Evolutionary conservation across 2,888 invertebrate genomes (phyloP).

Genomic region (Latrodectus elegans): DNA sequence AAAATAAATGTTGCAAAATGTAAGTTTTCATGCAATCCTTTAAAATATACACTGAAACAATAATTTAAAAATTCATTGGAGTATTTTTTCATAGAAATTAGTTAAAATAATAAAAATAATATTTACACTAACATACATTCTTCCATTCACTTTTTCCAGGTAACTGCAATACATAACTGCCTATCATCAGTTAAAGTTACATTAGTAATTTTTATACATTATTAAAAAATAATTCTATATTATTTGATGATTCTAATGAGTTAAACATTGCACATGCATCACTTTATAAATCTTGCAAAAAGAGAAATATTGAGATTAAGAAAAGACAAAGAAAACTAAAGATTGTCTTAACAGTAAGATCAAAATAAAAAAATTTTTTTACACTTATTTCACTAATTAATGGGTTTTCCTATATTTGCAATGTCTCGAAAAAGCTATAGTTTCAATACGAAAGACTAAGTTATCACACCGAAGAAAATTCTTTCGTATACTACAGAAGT

Average conservation of each 20-base stretch:
- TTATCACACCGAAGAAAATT: slow-evolving; percentile 59
- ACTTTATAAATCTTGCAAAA: slow-evolving; percentile 1
- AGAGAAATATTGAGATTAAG: background rate
- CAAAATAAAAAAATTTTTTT: slow-evolving; percentile 34
- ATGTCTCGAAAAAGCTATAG: slow-evolving; percentile 26
- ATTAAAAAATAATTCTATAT: slow-evolving; percentile 5
- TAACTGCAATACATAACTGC: slow-evolving; percentile 1
- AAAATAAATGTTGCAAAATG: no score
- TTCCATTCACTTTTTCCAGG: slow-evolving; percentile 3
- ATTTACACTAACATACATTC: background rate
- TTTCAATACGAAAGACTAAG: slow-evolving; percentile 54
- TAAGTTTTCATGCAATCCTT: no score
- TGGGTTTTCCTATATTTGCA: slow-evolving; percentile 49
- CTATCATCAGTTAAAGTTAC: background rate
- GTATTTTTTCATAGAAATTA: background rate
- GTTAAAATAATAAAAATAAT: background rate
- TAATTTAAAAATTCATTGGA: no score
- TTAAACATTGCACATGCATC: no score
- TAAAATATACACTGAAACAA: no score
- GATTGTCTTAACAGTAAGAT: slow-evolving; percentile 39
- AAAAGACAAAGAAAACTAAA: slow-evolving; percentile 33
- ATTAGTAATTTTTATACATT: slow-evolving; percentile 7
- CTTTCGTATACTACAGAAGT: slow-evolving; percentile 41
- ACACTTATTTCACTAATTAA: slow-evolving; percentile 25
- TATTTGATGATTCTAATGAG: background rate